phyloP scores from a whole-genome alignment of 2,888 invertebrate genomes.

The Chironomus tentans region DNA sequence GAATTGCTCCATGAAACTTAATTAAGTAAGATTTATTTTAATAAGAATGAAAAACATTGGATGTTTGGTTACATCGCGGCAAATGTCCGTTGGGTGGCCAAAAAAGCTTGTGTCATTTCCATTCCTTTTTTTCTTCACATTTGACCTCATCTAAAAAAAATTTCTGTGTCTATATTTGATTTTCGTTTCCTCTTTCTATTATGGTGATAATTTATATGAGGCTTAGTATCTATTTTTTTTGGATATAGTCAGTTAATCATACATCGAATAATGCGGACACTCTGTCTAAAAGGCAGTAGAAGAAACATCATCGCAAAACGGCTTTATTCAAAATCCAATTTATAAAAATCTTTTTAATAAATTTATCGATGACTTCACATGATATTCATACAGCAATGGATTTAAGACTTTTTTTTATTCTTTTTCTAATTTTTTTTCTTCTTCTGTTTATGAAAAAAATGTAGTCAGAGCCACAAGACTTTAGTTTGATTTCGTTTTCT shows the following conservation, averaged over 20 bases:
- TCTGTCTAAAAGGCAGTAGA: neutral
- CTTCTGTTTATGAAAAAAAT: neutral
- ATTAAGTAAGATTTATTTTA: constrained; percentile 23
- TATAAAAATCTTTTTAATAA: constrained; percentile 19
- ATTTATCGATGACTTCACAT: constrained; percentile 24
- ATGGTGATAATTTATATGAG: neutral
- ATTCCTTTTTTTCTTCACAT: neutral
- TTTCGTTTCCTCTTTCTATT: neutral
- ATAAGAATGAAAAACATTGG: neutral
- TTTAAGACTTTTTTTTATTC: neutral
- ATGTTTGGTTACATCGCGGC: neutral
- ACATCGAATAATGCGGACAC: neutral
- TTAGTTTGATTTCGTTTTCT: neutral
- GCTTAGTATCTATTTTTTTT: neutral
- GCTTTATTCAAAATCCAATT: constrained; percentile 19
- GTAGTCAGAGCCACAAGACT: neutral
- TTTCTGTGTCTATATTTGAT: neutral
- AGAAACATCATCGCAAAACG: neutral
- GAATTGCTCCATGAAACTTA: constrained; percentile 7
- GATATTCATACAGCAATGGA: neutral
- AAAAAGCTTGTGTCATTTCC: neutral
- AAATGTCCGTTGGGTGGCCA: constrained; percentile 6
- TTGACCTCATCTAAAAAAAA: constrained; percentile 15
- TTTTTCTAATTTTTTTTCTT: neutral
- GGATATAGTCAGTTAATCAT: neutral